Evolutionary conservation across 2,888 invertebrate genomes (phyloP).

Genomic region (Troilus luridus): DNA sequence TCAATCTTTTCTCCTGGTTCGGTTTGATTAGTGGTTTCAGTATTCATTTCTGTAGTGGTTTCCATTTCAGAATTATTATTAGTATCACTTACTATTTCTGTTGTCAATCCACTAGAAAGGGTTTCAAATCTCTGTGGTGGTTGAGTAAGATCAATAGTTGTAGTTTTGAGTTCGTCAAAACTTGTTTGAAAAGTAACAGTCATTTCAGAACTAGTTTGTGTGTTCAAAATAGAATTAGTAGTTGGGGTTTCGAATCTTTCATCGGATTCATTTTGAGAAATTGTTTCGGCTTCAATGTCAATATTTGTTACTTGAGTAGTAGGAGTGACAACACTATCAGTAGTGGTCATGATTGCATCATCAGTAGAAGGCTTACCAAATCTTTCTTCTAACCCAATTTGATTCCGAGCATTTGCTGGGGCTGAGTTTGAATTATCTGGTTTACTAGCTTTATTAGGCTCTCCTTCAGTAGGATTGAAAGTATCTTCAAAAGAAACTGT

Average conservation of each 20-base stretch:
- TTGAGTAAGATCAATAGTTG: neutral
- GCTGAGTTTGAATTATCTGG: neutral
- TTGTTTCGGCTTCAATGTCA: conserved; percentile 43
- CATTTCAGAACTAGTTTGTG: conserved; percentile 33
- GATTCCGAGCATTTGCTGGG: neutral
- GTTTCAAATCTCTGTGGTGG: neutral
- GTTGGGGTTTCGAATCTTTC: conserved; percentile 39
- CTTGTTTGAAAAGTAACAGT: conserved; percentile 23
- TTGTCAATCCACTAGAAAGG: neutral
- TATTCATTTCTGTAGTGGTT: conserved; percentile 25
- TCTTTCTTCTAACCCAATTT: neutral
- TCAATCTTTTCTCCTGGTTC: neutral
- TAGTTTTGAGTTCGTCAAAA: neutral
- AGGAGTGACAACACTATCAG: conserved; percentile 32
- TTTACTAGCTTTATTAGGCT: neutral
- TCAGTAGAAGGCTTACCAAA: neutral
- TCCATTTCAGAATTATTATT: neutral
- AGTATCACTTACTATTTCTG: neutral
- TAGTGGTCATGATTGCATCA: conserved; percentile 1
- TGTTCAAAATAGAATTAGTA: neutral
- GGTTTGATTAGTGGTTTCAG: neutral
- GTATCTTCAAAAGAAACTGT: neutral
- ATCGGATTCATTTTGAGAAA: neutral
- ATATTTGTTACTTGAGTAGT: conserved; percentile 39
- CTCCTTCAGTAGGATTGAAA: neutral